These are phyloP conservation scores for Alosa alosa DNA, from an alignment of 2,113 vertebrate species.

Conservation along the genomic window DNA sequence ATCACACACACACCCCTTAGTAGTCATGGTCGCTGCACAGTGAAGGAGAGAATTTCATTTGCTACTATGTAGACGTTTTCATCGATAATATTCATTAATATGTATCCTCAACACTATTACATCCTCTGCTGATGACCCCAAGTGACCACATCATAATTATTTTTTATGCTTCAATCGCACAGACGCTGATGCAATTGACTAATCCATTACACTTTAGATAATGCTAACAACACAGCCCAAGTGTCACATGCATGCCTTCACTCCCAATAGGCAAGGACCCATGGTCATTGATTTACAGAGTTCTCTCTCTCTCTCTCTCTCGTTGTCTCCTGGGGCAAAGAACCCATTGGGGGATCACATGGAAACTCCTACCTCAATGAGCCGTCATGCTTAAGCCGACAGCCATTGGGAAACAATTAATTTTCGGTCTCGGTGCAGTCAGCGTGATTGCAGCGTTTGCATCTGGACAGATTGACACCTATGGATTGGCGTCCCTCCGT, in stretches of 20 bases:
- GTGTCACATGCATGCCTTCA: constrained; percentile 2
- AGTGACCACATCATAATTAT: constrained; percentile 3
- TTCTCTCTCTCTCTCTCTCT: not conserved
- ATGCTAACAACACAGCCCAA: not conserved
- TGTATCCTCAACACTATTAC: not conserved
- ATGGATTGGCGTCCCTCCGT: not conserved
- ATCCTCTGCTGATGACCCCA: not conserved
- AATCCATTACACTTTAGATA: constrained; percentile 3
- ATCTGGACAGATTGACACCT: not conserved
- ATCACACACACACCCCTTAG: not conserved
- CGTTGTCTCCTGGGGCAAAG: not conserved
- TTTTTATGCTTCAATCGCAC: not conserved
- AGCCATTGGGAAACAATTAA: constrained; percentile 31
- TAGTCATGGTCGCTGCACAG: not conserved
- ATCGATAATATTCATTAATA: not conserved
- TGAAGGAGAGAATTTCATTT: not conserved
- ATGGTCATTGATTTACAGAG: not conserved
- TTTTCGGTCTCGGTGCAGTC: not conserved
- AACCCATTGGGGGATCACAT: not conserved
- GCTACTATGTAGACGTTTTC: not conserved
- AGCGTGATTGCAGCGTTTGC: not conserved
- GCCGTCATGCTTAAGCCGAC: constrained; percentile 8
- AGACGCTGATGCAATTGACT: not conserved
- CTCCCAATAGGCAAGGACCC: not conserved
- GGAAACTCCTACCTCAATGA: not conserved